A percentile compares a stretch with the other conserved stretches of the same genome.
Evolutionary conservation across 2,797 vertebrate species (phyloP).

Genomic region (Clarias laeviceps): DNA sequence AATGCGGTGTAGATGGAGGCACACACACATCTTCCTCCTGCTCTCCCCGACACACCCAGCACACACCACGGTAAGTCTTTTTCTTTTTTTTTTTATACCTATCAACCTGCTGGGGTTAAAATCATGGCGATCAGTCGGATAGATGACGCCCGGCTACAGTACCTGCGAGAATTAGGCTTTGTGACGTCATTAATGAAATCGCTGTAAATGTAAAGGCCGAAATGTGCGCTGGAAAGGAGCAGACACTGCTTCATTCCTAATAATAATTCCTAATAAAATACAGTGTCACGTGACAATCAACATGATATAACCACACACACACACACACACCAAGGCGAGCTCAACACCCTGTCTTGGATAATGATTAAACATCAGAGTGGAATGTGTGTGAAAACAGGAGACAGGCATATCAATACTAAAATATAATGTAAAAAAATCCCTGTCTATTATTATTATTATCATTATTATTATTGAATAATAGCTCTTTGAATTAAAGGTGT

Average conservation of each 20-base stretch:
- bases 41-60: too few species aligned
- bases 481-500: background rate
- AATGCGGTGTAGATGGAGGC: constrained; percentile 21
- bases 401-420: background rate
- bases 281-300: background rate
- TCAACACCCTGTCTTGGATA: background rate
- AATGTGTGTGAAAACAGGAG: background rate
- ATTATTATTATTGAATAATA: background rate
- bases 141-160: background rate
- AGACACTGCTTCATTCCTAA: background rate
- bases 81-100: too few species aligned
- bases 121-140: too few species aligned
- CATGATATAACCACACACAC: background rate
- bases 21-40: background rate
- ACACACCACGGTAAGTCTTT: background rate
- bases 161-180: background rate
- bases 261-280: background rate
- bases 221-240: background rate
- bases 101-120: background rate
- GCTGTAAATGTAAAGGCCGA: background rate
- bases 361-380: background rate
- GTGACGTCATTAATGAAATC: constrained; percentile 14
- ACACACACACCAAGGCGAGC: background rate
- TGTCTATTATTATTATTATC: background rate
- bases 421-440: background rate